Conservation (phyloP, 1,140 invertebrate species). For the Gonatopus flavifemur region DNA sequence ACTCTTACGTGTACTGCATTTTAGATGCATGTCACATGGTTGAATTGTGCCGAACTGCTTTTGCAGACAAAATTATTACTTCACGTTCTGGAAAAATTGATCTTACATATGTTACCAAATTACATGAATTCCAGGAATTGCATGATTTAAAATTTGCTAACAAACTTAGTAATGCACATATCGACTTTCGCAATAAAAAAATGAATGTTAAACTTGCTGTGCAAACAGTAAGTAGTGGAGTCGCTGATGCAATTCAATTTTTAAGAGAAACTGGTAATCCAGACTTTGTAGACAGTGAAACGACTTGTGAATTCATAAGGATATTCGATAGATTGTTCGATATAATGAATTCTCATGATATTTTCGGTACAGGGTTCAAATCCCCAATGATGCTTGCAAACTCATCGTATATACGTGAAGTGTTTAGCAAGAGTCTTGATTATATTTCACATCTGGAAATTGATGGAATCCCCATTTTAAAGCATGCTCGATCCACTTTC, state of each 20-base stretch:
- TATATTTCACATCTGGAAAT: too few relatives aligned
- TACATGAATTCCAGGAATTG: background rate
- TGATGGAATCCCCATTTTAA: too few relatives aligned
- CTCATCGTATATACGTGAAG: too few relatives aligned
- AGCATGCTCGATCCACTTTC: too few relatives aligned
- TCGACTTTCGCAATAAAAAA: background rate
- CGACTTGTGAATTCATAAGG: conserved; percentile 11
- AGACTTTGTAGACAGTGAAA: conserved; percentile 8
- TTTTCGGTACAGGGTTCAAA: too few relatives aligned
- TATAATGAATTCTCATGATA: conserved; percentile 13
- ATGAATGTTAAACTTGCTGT: conserved; percentile 2
- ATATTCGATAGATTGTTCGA: conserved; percentile 18
- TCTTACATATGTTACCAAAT: background rate
- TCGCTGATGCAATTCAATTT: conserved; percentile 1
- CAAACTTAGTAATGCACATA: conserved; percentile 1
- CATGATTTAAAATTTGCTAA: conserved; percentile 10
- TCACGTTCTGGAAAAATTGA: conserved; percentile 5
- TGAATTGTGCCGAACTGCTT: conserved; percentile 42
- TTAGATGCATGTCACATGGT: conserved; percentile 47
- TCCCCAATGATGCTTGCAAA: too few relatives aligned
- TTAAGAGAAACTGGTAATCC: background rate
- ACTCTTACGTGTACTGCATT: conserved; percentile 33
- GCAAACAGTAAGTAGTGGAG: conserved; percentile 6
- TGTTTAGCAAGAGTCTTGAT: too few relatives aligned
- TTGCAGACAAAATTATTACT: conserved; percentile 26